These are phyloP conservation scores for Rhynchophorus ferrugineus DNA, from an alignment of 1,140 invertebrate species.

Conservation along the genomic window DNA sequence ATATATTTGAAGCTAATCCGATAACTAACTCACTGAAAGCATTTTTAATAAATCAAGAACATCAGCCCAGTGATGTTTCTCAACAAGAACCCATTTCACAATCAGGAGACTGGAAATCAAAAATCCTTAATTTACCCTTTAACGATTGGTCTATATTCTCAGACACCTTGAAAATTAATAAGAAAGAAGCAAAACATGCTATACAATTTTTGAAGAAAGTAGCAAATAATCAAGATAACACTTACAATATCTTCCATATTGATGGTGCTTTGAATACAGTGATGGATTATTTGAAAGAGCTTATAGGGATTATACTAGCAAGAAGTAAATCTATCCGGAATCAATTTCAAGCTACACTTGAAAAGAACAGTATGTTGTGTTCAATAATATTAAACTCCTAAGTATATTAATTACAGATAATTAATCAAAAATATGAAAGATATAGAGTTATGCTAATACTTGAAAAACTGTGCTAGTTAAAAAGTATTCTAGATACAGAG, in stretches of 20 bases:
- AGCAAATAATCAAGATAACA: slow-evolving; percentile 17
- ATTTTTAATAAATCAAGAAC: too few relatives aligned
- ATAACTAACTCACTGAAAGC: too few relatives aligned
- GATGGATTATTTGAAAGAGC: slow-evolving; percentile 20
- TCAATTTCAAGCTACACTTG: neutral
- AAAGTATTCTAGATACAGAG: too few relatives aligned
- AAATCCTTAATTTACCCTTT: slow-evolving; percentile 22
- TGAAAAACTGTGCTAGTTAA: too few relatives aligned
- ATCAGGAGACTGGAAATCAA: slow-evolving; percentile 24
- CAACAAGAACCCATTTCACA: too few relatives aligned
- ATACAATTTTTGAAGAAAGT: slow-evolving; percentile 17
- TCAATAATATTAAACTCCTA: too few relatives aligned
- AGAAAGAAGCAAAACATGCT: slow-evolving; percentile 11
- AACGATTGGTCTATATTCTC: slow-evolving; percentile 12
- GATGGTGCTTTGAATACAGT: slow-evolving; percentile 13
- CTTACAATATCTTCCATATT: slow-evolving; percentile 17
- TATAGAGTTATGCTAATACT: too few relatives aligned
- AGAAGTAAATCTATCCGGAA: slow-evolving; percentile 6
- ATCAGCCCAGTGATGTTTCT: too few relatives aligned
- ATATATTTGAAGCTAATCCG: too few relatives aligned
- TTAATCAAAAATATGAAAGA: too few relatives aligned
- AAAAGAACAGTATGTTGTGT: too few relatives aligned
- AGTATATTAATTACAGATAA: too few relatives aligned
- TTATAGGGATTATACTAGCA: slow-evolving; percentile 24
- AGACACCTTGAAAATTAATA: slow-evolving; percentile 13